phyloP scores from a whole-genome alignment of 2,113 vertebrate genomes.

The Tachysurus fulvidraco region DNA sequence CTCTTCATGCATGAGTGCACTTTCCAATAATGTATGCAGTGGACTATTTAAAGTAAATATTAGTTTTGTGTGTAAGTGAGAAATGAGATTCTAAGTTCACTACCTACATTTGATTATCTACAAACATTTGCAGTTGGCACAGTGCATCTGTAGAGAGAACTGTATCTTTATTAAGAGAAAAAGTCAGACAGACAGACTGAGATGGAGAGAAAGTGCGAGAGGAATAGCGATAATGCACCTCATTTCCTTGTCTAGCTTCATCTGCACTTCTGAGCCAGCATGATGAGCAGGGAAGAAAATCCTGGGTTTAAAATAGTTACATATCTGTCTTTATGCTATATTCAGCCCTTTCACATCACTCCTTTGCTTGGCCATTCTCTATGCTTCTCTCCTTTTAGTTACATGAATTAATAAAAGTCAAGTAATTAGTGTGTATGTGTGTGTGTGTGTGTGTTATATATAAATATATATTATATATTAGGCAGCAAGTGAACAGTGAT shows the following conservation, averaged over 20 bases:
- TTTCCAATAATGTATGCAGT: slow-evolving; percentile 22
- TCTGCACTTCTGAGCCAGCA: slow-evolving; percentile 19
- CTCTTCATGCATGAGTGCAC: slow-evolving; percentile 19
- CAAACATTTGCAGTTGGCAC: neutral
- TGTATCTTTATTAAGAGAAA: neutral
- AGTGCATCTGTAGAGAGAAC: neutral
- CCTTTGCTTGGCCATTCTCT: neutral
- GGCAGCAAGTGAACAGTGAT: no score
- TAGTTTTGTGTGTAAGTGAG: neutral
- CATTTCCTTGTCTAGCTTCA: slow-evolving; percentile 4
- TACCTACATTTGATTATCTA: slow-evolving; percentile 6
- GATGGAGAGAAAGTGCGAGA: neutral
- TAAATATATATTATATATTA: neutral
- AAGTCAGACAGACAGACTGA: neutral
- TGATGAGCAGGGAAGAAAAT: slow-evolving; percentile 14
- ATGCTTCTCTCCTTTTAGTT: neutral
- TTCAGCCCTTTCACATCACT: neutral
- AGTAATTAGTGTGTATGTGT: neutral
- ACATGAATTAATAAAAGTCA: neutral
- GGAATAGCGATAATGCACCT: neutral
- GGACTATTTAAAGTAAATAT: slow-evolving; percentile 6
- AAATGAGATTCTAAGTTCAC: neutral
- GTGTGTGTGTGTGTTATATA: neutral
- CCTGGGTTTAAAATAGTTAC: slow-evolving; percentile 1
- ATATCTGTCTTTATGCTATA: slow-evolving; percentile 13